These are phyloP conservation scores for Ctenoplectra terminalis DNA, from an alignment of 1,140 invertebrate species.

Conservation along the genomic window DNA sequence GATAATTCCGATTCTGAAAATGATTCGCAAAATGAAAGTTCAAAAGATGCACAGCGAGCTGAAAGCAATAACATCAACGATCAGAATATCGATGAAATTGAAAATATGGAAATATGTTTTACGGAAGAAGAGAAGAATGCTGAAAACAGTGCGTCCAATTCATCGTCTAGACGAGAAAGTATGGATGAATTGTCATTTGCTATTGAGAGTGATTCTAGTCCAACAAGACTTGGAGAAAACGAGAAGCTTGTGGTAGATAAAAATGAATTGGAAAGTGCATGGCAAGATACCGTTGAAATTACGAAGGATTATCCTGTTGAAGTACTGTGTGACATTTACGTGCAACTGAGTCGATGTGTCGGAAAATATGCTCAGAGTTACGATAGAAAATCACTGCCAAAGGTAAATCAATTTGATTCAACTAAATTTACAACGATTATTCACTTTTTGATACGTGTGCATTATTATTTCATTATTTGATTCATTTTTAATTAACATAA, in stretches of 20 bases:
- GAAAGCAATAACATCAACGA: constrained; percentile 47
- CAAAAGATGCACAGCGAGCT: constrained; percentile 57
- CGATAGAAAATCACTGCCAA: constrained; percentile 85
- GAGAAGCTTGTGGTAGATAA: constrained; percentile 84
- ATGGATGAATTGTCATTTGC: constrained; percentile 77
- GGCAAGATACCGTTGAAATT: constrained; percentile 83
- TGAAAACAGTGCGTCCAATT: constrained; percentile 66
- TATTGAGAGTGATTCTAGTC: constrained; percentile 76
- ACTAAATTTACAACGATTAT: background rate
- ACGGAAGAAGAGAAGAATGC: constrained; percentile 58
- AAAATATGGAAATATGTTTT: constrained; percentile 52
- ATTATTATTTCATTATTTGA: background rate
- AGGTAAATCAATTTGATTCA: constrained; percentile 77
- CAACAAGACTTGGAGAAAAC: constrained; percentile 74
- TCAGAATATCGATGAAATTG: constrained; percentile 51
- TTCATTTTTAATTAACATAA: constrained; percentile 29
- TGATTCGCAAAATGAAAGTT: constrained; percentile 69
- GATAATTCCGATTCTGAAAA: constrained; percentile 76
- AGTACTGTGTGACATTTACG: constrained; percentile 85
- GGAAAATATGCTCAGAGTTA: constrained; percentile 81
- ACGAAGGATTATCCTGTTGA: constrained; percentile 84
- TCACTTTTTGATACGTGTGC: background rate
- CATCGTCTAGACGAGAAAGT: constrained; percentile 69
- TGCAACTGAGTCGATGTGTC: constrained; percentile 84
- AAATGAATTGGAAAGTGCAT: constrained; percentile 84